Conservation (phyloP, 2,797 vertebrate species). For the Karalla daura region DNA sequence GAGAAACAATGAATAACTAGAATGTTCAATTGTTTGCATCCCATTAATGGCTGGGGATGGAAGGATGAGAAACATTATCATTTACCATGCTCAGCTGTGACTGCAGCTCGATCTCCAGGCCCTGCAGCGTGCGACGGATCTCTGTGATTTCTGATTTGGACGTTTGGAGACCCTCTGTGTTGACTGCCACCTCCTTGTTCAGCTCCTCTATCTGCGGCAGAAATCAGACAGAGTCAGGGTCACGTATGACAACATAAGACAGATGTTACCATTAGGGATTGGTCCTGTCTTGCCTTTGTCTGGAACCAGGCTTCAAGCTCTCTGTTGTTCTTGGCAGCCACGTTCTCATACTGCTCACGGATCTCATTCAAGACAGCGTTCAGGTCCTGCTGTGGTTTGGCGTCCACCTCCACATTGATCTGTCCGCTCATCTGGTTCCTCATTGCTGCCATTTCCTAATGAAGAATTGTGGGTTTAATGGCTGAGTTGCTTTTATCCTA, state of each 20-base stretch:
- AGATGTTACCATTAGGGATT: too few species aligned
- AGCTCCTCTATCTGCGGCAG: constrained; percentile 51
- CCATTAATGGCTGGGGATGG: too few species aligned
- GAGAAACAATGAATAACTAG: too few species aligned
- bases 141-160: constrained; percentile 45
- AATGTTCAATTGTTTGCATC: too few species aligned
- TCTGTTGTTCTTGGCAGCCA: constrained; percentile 81
- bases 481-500: too few species aligned
- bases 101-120: constrained; percentile 87
- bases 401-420: constrained; percentile 88
- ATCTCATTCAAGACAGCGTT: constrained; percentile 80
- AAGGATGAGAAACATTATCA: too few species aligned
- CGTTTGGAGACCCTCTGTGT: constrained; percentile 40
- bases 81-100: constrained; percentile 81
- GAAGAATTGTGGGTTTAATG: not conserved
- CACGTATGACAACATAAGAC: not conserved
- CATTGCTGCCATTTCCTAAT: constrained; percentile 80
- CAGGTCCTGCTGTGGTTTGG: constrained; percentile 83
- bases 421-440: constrained; percentile 78
- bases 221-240: not conserved
- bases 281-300: constrained; percentile 81
- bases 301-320: constrained; percentile 88
- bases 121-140: constrained; percentile 70
- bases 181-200: constrained; percentile 51
- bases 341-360: constrained; percentile 85